Evolutionary conservation across 2,797 vertebrate genomes (phyloP).

Genomic region (Octomys mimax): DNA sequence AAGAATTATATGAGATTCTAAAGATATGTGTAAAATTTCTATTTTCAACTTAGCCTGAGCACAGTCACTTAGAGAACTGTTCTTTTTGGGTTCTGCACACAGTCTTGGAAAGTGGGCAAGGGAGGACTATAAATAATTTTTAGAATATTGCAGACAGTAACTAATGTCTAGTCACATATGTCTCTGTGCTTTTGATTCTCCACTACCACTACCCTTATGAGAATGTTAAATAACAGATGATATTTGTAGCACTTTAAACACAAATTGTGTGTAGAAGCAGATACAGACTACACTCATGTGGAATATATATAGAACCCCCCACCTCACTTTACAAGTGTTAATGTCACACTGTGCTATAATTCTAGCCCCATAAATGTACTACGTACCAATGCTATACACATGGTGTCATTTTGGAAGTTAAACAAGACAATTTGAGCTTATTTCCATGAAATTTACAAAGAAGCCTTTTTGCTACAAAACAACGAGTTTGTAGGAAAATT

Average conservation of each 20-base stretch:
- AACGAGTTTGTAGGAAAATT: constrained; percentile 33
- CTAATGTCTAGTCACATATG: neutral
- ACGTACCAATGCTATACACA: accelerated
- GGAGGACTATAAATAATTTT: neutral
- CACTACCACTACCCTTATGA: neutral
- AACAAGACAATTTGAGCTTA: neutral
- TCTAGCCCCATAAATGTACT: neutral
- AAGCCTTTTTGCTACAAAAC: neutral
- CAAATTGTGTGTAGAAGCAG: neutral
- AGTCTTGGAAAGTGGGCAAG: neutral
- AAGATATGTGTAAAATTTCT: neutral
- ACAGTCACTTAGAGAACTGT: constrained; percentile 48
- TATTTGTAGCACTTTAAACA: neutral
- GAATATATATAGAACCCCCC: neutral
- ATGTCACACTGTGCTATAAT: neutral
- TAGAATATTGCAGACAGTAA: neutral
- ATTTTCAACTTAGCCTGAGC: constrained; percentile 87
- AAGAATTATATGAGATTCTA: neutral
- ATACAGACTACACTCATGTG: neutral
- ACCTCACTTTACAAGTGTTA: too few species aligned
- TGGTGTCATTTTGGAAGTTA: neutral
- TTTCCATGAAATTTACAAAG: neutral
- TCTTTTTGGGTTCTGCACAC: neutral
- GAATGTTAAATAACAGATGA: neutral
- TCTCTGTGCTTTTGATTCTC: neutral